Base-by-base conservation (phyloP, 2,797 vertebrate species). In the Mallotus villosus region DNA sequence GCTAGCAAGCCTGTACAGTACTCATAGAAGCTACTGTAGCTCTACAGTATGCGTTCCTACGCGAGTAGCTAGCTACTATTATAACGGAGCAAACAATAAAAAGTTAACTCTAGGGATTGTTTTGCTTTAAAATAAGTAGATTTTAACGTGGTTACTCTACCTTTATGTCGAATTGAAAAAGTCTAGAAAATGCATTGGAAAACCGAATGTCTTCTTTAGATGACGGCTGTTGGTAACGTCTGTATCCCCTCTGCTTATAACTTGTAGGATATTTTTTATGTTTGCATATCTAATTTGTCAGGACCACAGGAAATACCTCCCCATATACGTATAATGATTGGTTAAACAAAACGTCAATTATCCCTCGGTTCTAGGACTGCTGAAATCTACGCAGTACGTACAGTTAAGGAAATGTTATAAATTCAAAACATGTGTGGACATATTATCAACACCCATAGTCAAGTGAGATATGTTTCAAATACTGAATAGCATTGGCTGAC, bases 171-270 rank as follows among this genome's bases (percentile, higher is more conserved):
- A 78, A 69, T 71, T 70, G 73, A 77, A 82, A 74, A 78, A 79
- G 67, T 76, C 27, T 63, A 63, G 29, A 75, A 77, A 77, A 82
- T 22, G 79, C 72, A 89, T 88, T 85, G 78, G 41, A 46, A 41
- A 46, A 12, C 41, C 41, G 41, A 46, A 46, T 46, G 41, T 46
- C 89, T 83, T 81, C 85, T 85, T 85, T 78, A 86, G 85, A 46
- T 46, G 11, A 46, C 41, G 41, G 41, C 12, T 46, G 41, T 41
- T 41, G 37, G 37, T 46, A 46, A 46, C 41, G 41, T 46, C 68
- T 81, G 75, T 68, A 85, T 88, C 89, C 89, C 89, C 88, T 88
- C 92, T 92, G 88, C 86, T 86, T 90, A 69, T 89, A 85, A 87
- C 90, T 89, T 85, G 81, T 87, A 92, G 91, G 90, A 34, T 91